Evolutionary conservation across 2,888 invertebrate species (phyloP).

Genomic region (Pyrocoelia pectoralis): DNA sequence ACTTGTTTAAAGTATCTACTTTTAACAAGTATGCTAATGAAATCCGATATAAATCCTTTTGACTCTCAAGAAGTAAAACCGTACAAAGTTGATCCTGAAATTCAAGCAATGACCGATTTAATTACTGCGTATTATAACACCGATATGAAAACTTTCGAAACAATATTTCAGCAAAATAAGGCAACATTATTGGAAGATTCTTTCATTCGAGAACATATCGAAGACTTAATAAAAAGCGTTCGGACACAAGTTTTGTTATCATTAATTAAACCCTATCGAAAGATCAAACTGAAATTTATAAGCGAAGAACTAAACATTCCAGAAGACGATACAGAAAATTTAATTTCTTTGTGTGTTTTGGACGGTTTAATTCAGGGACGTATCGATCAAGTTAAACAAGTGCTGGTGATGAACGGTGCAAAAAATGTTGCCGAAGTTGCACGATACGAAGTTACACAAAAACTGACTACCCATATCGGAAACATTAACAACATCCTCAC

Average conservation of each 20-base stretch:
- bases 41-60: constrained; percentile 98
- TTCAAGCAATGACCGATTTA: constrained; percentile 97
- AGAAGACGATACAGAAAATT: constrained; percentile 91
- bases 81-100: constrained; percentile 98
- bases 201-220: constrained; percentile 97
- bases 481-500: constrained; percentile 13
- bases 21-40: constrained; percentile 98
- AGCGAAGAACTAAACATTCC: constrained; percentile 92
- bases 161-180: constrained; percentile 74
- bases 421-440: constrained; percentile 70
- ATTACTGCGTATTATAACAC: constrained; percentile 97
- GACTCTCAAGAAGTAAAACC: constrained; percentile 99
- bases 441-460: constrained; percentile 89
- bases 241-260: constrained; percentile 95
- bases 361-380: constrained; percentile 87
- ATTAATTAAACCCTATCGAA: constrained; percentile 94
- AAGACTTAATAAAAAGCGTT: constrained; percentile 91
- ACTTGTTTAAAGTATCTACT: constrained; percentile 98
- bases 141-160: constrained; percentile 96
- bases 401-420: constrained; percentile 81
- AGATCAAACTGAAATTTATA: constrained; percentile 95
- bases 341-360: constrained; percentile 95
- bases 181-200: constrained; percentile 89
- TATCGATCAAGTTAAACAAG: constrained; percentile 91
- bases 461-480: constrained; percentile 15